Conservation (phyloP, 2,797 vertebrate species). For the Eremophila alpestris region DNA sequence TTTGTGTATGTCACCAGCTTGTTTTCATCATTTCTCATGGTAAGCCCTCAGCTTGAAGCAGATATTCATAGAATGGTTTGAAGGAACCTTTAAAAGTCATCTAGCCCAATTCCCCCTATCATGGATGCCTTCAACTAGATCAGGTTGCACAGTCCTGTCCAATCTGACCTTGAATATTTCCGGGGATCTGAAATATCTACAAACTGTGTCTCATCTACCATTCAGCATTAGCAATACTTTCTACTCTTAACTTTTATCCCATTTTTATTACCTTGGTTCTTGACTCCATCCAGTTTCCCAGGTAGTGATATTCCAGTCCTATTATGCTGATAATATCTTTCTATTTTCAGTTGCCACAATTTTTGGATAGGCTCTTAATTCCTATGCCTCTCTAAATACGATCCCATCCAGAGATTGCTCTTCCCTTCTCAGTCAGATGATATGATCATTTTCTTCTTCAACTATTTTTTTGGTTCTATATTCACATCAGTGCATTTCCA, state of each 20-base stretch:
- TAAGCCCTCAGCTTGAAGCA: background rate
- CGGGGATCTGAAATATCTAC: background rate
- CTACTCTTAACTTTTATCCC: background rate
- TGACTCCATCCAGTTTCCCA: background rate
- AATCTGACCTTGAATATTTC: background rate
- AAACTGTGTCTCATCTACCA: fast-evolving
- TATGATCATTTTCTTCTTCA: background rate
- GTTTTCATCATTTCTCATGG: background rate
- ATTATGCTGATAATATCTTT: background rate
- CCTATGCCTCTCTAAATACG: background rate
- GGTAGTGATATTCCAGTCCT: background rate
- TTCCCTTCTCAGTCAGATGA: background rate
- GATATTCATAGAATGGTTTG: background rate
- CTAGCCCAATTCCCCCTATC: background rate
- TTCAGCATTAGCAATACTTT: background rate
- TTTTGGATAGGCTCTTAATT: background rate
- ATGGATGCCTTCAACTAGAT: background rate
- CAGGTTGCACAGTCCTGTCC: background rate
- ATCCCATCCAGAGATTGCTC: background rate
- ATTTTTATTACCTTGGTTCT: background rate
- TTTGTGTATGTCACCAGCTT: background rate
- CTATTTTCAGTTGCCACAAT: background rate
- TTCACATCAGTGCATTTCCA: background rate
- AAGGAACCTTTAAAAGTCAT: background rate
- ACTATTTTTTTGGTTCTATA: background rate